Conservation (phyloP, 2,888 invertebrate genomes). For the Polydrusus cervinus region DNA sequence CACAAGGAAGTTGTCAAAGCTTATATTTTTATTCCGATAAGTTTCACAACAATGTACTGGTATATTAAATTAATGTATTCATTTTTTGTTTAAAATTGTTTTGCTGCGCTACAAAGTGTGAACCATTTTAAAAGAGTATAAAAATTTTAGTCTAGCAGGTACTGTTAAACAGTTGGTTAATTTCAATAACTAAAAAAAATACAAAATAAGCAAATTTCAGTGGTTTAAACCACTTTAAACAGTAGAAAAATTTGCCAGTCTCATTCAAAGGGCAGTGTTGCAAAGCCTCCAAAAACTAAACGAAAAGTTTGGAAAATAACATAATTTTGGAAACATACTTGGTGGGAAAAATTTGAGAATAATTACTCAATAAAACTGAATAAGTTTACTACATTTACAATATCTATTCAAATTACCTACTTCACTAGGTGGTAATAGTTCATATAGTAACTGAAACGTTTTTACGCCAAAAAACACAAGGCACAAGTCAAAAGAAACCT, state of each 20-base stretch:
- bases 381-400: constrained; percentile 9
- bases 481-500: too few relatives aligned
- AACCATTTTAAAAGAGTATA: neutral
- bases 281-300: constrained; percentile 62
- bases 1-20: too few relatives aligned
- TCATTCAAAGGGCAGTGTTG: constrained; percentile 68
- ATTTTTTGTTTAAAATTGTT: too few relatives aligned
- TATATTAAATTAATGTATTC: too few relatives aligned
- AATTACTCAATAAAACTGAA: constrained; percentile 5
- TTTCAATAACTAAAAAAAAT: constrained; percentile 28
- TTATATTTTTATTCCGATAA: too few relatives aligned
- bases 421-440: constrained; percentile 16
- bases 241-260: constrained; percentile 67
- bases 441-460: neutral
- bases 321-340: constrained; percentile 40
- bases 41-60: too few relatives aligned
- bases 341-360: constrained; percentile 17
- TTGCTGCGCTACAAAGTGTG: neutral
- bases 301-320: constrained; percentile 38
- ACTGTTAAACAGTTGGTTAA: neutral
- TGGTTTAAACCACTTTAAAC: constrained; percentile 62
- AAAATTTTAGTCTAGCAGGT: neutral
- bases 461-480: too few relatives aligned
- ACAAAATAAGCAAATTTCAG: constrained; percentile 37
- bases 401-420: constrained; percentile 10